A percentile compares a stretch with the other conserved stretches of the same genome.
Evolutionary conservation across 2,888 invertebrate genomes (phyloP).

Genomic region (Incurvaria masculella): DNA sequence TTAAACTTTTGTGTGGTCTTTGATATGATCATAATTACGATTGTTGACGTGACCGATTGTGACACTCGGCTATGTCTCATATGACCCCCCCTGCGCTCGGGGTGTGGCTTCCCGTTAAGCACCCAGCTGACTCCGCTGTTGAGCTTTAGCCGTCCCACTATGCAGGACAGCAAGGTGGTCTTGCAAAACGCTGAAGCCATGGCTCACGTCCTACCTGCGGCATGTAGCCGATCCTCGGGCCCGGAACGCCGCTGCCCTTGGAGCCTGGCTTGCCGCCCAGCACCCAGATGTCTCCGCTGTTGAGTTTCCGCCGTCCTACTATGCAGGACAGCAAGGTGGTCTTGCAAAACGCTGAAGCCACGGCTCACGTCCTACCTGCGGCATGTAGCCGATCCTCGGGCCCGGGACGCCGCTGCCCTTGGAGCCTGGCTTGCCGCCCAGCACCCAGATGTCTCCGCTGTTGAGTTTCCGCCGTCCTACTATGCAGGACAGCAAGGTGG

Average conservation of each 20-base stretch:
- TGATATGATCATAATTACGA: too few species aligned
- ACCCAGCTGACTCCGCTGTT: constrained; percentile 73
- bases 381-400: constrained; percentile 86
- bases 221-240: constrained; percentile 85
- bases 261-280: constrained; percentile 70
- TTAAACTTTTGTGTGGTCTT: too few species aligned
- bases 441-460: constrained; percentile 69
- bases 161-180: too few species aligned
- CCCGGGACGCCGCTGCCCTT: constrained; percentile 58
- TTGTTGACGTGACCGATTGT: too few species aligned
- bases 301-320: constrained; percentile 71
- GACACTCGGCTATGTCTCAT: too few species aligned
- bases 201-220: constrained; percentile 83
- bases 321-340: constrained; percentile 41
- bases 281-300: constrained; percentile 71
- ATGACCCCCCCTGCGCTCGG: constrained; percentile 52
- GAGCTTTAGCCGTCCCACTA: constrained; percentile 73
- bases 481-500: constrained; percentile 41
- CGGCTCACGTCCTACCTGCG: too few species aligned
- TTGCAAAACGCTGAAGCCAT: constrained; percentile 89
- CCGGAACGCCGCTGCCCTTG: constrained; percentile 55
- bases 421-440: constrained; percentile 69
- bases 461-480: constrained; percentile 74
- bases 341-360: too few species aligned
- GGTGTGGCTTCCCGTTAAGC: constrained; percentile 69